Base-by-base conservation (phyloP, 2,888 invertebrate species). In the Acronicta psi region DNA sequence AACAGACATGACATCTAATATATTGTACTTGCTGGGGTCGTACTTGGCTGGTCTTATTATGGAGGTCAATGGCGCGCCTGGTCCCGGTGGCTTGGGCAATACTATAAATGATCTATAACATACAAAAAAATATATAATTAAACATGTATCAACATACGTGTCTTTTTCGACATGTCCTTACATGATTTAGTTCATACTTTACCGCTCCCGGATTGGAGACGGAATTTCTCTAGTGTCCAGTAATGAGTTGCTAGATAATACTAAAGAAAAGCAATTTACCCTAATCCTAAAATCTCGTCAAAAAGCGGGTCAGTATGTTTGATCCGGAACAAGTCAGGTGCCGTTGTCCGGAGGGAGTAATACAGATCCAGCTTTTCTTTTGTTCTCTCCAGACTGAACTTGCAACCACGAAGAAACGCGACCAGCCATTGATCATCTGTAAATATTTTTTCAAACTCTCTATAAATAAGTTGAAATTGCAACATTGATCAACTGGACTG, bases 351-450 rank as follows among this genome's bases (percentile, higher is more conserved):
- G 54, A 95, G 59, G 0, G 96, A 94, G 76, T 95, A 95, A 74
- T 90, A 95, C 45, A 93, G 84, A 75, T 96, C 96, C 7, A 96
- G 62, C 80, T 96, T 96, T 69, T 95, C 92, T 75, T 96, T 96
- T 1, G 95, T 90, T 43, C 94, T 88, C 77, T 96, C 95, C 76
- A 96, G 81, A 68, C 96, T 96, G 81, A 93, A 96, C 82, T 96
- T 96, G 77, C 95, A 95, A 34, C 96, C 96, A 9, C 96, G 92
- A 16, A 96, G 86, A 81, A 96, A 96, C 1, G 94, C 86, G 7
- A 95, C 75, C 46, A 96, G 77, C 90, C 95, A 95, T 84, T 96
- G 96, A 73, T 96, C 95, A 82, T 95, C 96, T 95, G 79, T 18
- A 86, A 72, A 37, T 7, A 18, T 9, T 25, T 9, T n/a, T 25